Evolutionary conservation across 2,113 vertebrate species (phyloP), one percentile per base, ranked within the genome.

Genomic region (Crotalus viridis): DNA sequence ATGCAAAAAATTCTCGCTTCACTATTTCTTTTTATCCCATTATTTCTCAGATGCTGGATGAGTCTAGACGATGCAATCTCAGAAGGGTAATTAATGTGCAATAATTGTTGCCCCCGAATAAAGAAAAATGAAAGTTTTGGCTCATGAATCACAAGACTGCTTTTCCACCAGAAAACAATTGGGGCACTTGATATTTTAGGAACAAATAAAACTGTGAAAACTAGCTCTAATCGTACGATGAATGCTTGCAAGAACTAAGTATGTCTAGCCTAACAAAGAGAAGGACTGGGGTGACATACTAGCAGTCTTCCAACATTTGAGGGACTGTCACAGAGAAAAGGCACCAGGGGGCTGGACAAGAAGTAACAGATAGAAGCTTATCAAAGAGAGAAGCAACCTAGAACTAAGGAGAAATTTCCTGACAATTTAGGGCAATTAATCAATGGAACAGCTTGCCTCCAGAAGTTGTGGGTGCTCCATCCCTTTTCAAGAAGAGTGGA

Each of bases 21-120:
- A 26, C 89, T 9, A 6, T 7, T 54, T 81, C 5, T 26, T 52
- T 22, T 51, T 22, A 21, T n/a, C 64, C 21, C 51, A 13, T 81
- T 85, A 52, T 43, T 91, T 33, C 90, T 92, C 59, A 92, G 57
- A 92, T 89, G 39, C 90, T 93, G 92, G 92, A 95, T 90, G 94
- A 90, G 19, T 81, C 74, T 81, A 81, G 74, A 81, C 17, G 0
- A 39, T 81, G 74, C 33, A 81, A 21, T 81, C 74, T 43, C 74
- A 43, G 15, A 9, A 33, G 17, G 17, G 74, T 19, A 39, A 81
- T 81, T 81, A 81, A 17, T 9, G 74, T 43, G 33, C 33, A 43
- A 39, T 81, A 81, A 43, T 21, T 81, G 74, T 81, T 81, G 74
- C 17, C 74, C 74, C 74, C 3, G 17, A 39, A 43, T 33, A 81